Conservation (phyloP, 2,797 vertebrate species). For the Muscicapa comitata region DNA sequence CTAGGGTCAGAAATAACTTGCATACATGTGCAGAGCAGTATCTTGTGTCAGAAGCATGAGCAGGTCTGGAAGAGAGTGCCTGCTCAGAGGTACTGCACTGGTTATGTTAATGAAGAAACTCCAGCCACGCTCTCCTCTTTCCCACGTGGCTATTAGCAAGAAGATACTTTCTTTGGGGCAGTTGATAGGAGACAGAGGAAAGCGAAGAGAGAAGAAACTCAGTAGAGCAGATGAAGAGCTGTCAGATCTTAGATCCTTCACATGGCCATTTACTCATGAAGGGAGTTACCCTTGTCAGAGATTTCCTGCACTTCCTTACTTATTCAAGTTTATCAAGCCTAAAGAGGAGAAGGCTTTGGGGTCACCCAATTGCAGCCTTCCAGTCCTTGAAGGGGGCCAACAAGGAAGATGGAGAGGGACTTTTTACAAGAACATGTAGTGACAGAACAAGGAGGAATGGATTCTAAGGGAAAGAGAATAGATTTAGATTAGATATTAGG, state of each 20-base stretch:
- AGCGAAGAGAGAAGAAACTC: background rate
- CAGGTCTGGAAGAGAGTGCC: background rate
- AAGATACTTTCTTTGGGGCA: background rate
- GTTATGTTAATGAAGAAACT: background rate
- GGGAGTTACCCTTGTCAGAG: background rate
- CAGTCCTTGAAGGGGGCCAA: background rate
- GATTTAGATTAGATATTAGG: background rate
- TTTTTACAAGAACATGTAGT: background rate
- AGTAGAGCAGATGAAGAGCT: background rate
- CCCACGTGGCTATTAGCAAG: background rate
- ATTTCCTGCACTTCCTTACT: background rate
- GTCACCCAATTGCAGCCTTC: background rate
- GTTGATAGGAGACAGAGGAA: background rate
- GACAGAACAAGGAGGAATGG: background rate
- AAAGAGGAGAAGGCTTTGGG: background rate
- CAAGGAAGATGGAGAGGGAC: background rate
- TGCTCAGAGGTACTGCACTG: background rate
- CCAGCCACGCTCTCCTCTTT: background rate
- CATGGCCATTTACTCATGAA: background rate
- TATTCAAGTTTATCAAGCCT: background rate
- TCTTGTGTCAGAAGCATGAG: background rate
- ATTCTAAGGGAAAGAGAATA: background rate
- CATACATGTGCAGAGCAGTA: background rate
- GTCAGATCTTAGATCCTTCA: background rate
- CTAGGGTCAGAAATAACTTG: background rate